Percentiles rank a stretch among this genome's conserved stretches.
Evolutionary conservation across 2,888 invertebrate species (phyloP).

Genomic region (Keiferia lycopersicella): DNA sequence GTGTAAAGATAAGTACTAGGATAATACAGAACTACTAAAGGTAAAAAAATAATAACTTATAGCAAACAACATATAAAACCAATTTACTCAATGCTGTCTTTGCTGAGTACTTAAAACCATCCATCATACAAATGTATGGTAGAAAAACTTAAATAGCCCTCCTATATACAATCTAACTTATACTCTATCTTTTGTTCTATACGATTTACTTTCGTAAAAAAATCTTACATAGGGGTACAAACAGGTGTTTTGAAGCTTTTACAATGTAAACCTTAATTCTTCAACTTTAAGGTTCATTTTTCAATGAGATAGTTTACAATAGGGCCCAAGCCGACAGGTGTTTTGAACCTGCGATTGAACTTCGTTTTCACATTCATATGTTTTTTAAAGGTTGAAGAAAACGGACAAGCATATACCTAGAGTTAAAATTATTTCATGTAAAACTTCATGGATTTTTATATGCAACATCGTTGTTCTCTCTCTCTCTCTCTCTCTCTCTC

Average conservation of each 20-base stretch:
- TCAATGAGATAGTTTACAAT: not conserved
- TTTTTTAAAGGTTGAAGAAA: not conserved
- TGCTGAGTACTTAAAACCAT: not conserved
- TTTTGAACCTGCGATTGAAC: conserved; percentile 4
- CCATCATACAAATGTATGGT: not conserved
- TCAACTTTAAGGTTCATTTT: not conserved
- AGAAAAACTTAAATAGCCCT: not conserved
- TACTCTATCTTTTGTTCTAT: not conserved
- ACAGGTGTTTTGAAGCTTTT: not conserved
- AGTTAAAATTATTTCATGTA: not conserved
- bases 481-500: too few species aligned
- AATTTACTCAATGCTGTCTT: not conserved
- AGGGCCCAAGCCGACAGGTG: not conserved
- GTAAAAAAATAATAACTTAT: not conserved
- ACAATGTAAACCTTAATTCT: not conserved
- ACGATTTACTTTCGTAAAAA: not conserved
- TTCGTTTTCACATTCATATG: not conserved
- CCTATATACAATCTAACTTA: not conserved
- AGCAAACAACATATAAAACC: not conserved
- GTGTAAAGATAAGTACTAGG: not conserved
- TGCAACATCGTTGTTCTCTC: too few species aligned
- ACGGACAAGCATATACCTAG: not conserved
- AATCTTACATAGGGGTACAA: not conserved
- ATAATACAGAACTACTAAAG: not conserved
- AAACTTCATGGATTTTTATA: too few species aligned